Percentiles rank a stretch among this genome's conserved stretches.
phyloP scores from a whole-genome alignment of 2,113 vertebrate genomes.

The Cyphomyrus plagiostoma region DNA sequence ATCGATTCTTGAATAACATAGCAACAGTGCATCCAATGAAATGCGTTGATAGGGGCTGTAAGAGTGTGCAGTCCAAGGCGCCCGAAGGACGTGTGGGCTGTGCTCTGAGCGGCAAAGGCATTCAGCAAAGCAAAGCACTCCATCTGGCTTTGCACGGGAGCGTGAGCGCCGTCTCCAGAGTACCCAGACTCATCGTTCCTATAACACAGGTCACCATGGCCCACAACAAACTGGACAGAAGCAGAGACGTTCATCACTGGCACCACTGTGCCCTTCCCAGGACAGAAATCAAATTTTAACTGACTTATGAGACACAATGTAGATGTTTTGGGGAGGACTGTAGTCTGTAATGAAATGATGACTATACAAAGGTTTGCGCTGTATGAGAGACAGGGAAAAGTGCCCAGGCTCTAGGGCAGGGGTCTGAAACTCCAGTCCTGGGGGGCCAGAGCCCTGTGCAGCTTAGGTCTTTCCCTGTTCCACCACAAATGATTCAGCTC shows the following conservation, averaged over 20 bases:
- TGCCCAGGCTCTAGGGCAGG: neutral
- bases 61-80: neutral
- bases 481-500: too few species aligned
- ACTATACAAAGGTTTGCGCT: neutral
- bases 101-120: neutral
- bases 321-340: neutral
- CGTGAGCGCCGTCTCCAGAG: neutral
- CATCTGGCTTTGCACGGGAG: neutral
- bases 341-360: neutral
- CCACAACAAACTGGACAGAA: neutral
- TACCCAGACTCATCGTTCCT: neutral
- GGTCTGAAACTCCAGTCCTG: too few species aligned
- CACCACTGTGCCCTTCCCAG: neutral
- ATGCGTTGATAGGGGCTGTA: neutral
- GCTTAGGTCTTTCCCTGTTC: too few species aligned
- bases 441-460: too few species aligned
- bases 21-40: conserved; percentile 20
- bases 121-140: neutral
- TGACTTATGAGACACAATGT: neutral
- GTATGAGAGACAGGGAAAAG: neutral
- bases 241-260: neutral
- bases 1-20: conserved; percentile 5
- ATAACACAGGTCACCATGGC: neutral
- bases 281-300: neutral
- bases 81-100: neutral